A percentile compares a stretch with the other conserved stretches of the same genome.
Evolutionary conservation across 2,888 invertebrate species (phyloP).

Genomic region (Ceriagrion tenellum): DNA sequence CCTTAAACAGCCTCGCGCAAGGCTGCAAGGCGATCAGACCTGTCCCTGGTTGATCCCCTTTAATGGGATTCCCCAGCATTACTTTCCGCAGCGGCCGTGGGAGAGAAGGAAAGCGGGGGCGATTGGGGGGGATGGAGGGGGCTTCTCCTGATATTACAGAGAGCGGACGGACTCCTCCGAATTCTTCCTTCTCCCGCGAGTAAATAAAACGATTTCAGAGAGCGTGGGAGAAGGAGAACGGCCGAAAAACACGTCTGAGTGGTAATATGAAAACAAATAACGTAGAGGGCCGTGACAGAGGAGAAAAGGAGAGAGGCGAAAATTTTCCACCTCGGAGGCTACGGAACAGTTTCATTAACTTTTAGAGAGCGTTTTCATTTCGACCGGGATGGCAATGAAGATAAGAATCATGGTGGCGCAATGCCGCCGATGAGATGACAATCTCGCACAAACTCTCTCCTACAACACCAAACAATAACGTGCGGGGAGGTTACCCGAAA

Average conservation of each 20-base stretch:
- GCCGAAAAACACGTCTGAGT: not conserved
- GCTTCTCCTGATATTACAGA: too few species aligned
- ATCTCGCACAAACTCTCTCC: too few species aligned
- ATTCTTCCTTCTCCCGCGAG: not conserved
- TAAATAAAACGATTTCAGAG: not conserved
- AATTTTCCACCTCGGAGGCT: not conserved
- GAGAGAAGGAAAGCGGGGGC: not conserved
- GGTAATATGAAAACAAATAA: not conserved
- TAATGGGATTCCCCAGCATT: not conserved
- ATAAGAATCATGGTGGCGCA: not conserved
- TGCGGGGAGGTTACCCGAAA: too few species aligned
- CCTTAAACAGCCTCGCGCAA: not conserved
- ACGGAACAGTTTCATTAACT: not conserved
- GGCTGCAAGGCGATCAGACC: not conserved
- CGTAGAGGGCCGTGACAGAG: not conserved
- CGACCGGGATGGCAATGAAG: not conserved
- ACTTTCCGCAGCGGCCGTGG: not conserved
- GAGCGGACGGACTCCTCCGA: not conserved
- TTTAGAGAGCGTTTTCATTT: not conserved
- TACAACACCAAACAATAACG: too few species aligned
- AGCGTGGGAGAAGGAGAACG: not conserved
- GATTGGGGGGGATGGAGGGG: not conserved
- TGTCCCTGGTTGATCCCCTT: not conserved
- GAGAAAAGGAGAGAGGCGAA: not conserved
- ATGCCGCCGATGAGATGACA: not conserved